Evolutionary conservation across 2,888 invertebrate genomes (phyloP).

Genomic region (Orchesella flavescens): DNA sequence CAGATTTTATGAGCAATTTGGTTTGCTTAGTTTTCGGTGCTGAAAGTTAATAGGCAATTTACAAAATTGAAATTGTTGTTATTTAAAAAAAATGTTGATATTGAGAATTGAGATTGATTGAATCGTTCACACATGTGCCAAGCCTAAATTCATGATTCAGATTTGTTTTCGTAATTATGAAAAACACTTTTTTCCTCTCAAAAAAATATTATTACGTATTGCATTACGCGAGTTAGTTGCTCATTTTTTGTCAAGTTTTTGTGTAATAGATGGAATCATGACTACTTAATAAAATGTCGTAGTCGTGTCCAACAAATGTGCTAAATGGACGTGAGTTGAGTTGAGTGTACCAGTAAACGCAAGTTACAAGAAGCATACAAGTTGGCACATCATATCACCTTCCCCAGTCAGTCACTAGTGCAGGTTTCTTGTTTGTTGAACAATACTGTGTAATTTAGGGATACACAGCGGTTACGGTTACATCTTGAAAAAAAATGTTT

Average conservation of each 20-base stretch:
- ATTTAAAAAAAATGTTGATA: not conserved
- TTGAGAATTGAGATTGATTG: not conserved
- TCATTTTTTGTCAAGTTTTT: not conserved
- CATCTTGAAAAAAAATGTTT: not conserved
- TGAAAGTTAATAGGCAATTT: not conserved
- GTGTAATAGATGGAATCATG: not conserved
- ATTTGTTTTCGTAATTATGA: too few relatives aligned
- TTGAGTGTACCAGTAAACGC: too few relatives aligned
- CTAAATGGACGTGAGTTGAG: too few relatives aligned
- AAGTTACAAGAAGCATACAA: not conserved
- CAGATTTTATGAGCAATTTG: not conserved
- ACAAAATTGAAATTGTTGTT: not conserved
- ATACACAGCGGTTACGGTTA: not conserved
- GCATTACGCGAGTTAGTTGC: too few relatives aligned
- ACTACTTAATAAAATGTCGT: slow-evolving; percentile 6
- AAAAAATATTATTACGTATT: too few relatives aligned
- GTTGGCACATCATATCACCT: not conserved
- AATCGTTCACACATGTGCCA: not conserved
- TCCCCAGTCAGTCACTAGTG: too few relatives aligned
- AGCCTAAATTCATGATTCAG: slow-evolving; percentile 2
- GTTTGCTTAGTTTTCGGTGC: not conserved
- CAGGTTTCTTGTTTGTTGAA: too few relatives aligned
- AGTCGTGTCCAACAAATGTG: slow-evolving; percentile 11
- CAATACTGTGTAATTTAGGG: not conserved
- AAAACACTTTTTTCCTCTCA: too few relatives aligned